Evolutionary conservation across 2,888 invertebrate species (phyloP), one percentile per base, ranked within the genome.

Genomic region (Scaptomyza polygonia): DNA sequence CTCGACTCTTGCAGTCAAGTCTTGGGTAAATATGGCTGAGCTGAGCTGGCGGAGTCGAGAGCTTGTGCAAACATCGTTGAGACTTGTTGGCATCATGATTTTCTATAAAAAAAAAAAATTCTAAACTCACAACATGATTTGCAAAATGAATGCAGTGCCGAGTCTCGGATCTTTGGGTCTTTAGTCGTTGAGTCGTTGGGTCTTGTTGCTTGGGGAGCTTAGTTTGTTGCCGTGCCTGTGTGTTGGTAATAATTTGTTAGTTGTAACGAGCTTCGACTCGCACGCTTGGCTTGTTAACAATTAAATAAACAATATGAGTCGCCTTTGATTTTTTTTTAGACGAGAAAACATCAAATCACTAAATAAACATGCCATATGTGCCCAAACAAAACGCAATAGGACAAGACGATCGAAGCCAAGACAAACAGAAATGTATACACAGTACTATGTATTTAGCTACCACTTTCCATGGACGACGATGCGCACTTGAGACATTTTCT

Each of bases 301-400:
- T 84, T 83, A 84, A 88, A 88, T 77, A 83, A 84, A 84, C 88
- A 86, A 86, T 86, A 86, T 88, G 88, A 88, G 86, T 86, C 83
- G 72, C 72, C 52, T 65, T 71, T 73, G n/a, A n/a, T n/a, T 71
- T 36, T 36, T 36, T 5, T n/a, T 34, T 51, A 53, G 64, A 8
- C 14, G 16, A 64, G 68, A 68, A 83, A 83, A 86, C 73, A 78
- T 83, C 83, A 73, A 88, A 88, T 86, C 82, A 88, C 75, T 79
- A 89, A 89, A 83, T 75, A 89, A 88, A 88, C 89, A 89, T 54
- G 65, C 54, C 71, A 42, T 51, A 54, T 59, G 55, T 59, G 52
- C 40, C 36, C 47, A 48, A 62, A 49, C 57, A 51, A 21, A 30
- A 21, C 21, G 21, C 21, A 21, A 4, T 21, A 30, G 16, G 36